phyloP scores from a whole-genome alignment of 2,797 vertebrate species.

The Tapirus indicus region DNA sequence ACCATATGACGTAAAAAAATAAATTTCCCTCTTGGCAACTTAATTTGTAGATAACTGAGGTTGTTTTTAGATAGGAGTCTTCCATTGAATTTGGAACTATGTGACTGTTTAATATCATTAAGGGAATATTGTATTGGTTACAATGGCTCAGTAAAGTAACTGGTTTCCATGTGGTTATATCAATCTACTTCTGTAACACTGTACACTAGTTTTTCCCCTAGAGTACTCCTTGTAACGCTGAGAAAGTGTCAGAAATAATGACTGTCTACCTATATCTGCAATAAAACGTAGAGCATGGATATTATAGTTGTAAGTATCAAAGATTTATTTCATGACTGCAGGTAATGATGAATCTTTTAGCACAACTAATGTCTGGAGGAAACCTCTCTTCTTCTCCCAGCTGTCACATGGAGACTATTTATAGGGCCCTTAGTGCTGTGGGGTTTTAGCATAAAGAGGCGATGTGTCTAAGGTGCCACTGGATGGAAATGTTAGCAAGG shows the following conservation, averaged over 20 bases:
- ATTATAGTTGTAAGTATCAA: constrained; percentile 93
- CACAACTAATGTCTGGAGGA: constrained; percentile 94
- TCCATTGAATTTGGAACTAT: constrained; percentile 86
- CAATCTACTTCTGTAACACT: constrained; percentile 90
- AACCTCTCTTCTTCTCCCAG: constrained; percentile 92
- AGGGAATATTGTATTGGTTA: constrained; percentile 90
- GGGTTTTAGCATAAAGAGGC: constrained; percentile 93
- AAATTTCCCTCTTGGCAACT: constrained; percentile 85
- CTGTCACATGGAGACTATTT: constrained; percentile 93
- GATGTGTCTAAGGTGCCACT: constrained; percentile 91
- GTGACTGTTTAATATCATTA: constrained; percentile 90
- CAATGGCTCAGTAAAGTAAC: constrained; percentile 87
- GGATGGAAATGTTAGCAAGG: constrained; percentile 91
- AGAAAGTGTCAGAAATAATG: constrained; percentile 93
- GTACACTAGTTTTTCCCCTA: constrained; percentile 89
- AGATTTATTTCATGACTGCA: constrained; percentile 94
- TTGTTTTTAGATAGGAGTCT: constrained; percentile 84
- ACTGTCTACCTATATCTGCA: constrained; percentile 93
- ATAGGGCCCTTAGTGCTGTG: constrained; percentile 92
- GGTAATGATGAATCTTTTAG: constrained; percentile 95
- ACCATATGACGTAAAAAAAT: constrained; percentile 80
- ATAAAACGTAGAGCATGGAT: constrained; percentile 93
- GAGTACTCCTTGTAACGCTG: constrained; percentile 90
- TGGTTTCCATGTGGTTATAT: constrained; percentile 90
- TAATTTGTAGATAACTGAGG: constrained; percentile 87